Evolutionary conservation across 2,113 vertebrate genomes (phyloP).

Genomic region (Tichodroma muraria): DNA sequence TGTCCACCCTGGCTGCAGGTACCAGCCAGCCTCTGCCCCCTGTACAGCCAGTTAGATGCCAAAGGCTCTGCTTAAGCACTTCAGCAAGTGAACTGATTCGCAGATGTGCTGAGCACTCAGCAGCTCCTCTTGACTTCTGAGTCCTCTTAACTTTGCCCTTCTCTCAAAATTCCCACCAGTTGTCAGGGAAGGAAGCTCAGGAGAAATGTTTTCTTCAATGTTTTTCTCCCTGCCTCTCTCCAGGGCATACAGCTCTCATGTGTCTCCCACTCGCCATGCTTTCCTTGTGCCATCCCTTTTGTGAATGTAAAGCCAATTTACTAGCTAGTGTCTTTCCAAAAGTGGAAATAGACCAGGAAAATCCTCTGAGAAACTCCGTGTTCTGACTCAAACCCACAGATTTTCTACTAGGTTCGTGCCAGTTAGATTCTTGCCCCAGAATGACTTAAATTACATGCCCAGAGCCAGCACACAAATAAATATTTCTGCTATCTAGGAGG

Average conservation of each 20-base stretch:
- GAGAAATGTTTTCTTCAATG: background rate
- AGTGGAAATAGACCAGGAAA: background rate
- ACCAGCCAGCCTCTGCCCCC: background rate
- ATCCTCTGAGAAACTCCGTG: background rate
- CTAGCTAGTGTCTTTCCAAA: background rate
- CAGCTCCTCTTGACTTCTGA: background rate
- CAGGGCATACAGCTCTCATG: background rate
- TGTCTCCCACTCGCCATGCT: background rate
- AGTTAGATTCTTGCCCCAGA: background rate
- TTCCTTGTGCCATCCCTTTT: background rate
- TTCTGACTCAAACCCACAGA: background rate
- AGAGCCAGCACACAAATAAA: background rate
- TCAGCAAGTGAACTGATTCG: background rate
- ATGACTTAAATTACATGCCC: background rate
- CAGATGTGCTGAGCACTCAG: background rate
- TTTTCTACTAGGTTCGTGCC: background rate
- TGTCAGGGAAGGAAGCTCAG: background rate
- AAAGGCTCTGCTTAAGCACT: background rate
- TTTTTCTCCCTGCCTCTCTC: background rate
- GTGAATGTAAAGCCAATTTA: background rate
- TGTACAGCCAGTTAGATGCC: background rate
- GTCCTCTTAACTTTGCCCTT: constrained; percentile 18
- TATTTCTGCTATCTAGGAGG: background rate
- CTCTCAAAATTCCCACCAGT: background rate
- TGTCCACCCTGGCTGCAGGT: background rate